These are phyloP conservation scores for Zaprionus gabonicus DNA, from an alignment of 1,140 invertebrate species.

Conservation along the genomic window DNA sequence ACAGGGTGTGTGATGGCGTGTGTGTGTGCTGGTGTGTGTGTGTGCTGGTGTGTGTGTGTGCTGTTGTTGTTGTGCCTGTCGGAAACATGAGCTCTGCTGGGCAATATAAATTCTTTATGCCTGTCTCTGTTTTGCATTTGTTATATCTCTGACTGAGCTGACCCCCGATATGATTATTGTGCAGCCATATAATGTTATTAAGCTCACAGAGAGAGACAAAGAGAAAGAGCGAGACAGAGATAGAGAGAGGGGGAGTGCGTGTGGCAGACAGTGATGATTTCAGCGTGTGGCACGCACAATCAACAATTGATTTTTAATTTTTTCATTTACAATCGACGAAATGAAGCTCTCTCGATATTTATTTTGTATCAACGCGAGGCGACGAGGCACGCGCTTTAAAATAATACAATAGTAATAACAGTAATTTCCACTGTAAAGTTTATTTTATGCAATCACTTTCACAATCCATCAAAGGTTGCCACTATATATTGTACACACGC, in stretches of 20 bases:
- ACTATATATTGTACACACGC: conserved; percentile 27
- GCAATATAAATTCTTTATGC: conserved; percentile 44
- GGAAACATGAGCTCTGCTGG: conserved; percentile 41
- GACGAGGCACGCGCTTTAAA: conserved; percentile 42
- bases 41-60: not conserved
- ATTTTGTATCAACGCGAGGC: conserved; percentile 40
- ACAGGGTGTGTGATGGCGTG: not conserved
- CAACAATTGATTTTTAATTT: conserved; percentile 53
- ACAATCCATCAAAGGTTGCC: conserved; percentile 56
- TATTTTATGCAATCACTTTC: conserved; percentile 75
- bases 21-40: not conserved
- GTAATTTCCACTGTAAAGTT: conserved; percentile 13
- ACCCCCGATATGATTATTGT: conserved; percentile 12
- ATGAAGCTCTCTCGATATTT: conserved; percentile 37
- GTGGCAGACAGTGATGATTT: not conserved
- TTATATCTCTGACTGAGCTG: not conserved
- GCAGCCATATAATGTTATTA: conserved; percentile 42
- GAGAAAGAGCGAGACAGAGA: not conserved
- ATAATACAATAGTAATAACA: conserved; percentile 53
- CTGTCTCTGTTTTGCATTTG: conserved; percentile 8
- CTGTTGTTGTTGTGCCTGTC: conserved; percentile 1
- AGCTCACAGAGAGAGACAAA: not conserved
- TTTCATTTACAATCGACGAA: conserved; percentile 37
- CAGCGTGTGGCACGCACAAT: not conserved
- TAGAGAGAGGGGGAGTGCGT: not conserved